Evolutionary conservation across 2,888 invertebrate genomes (phyloP).

Genomic region (Stenolophus ochropezus): DNA sequence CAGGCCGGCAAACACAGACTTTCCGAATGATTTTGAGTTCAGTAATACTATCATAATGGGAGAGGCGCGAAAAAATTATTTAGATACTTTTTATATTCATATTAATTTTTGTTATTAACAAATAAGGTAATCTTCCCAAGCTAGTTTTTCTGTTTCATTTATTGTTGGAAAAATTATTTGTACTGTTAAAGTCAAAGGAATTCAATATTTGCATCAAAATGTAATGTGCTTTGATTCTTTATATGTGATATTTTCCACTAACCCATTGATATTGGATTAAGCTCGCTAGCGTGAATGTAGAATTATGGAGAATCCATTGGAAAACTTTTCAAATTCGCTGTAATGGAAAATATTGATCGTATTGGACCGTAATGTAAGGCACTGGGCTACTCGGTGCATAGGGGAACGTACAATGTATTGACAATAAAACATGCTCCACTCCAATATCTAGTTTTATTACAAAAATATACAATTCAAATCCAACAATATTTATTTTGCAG

Average conservation of each 20-base stretch:
- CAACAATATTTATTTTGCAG: not conserved
- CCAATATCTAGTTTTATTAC: not conserved
- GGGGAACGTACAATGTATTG: conserved; percentile 18
- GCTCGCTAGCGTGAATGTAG: not conserved
- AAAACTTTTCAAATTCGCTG: conserved; percentile 10
- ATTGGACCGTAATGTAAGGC: conserved; percentile 41
- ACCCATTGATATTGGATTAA: not conserved
- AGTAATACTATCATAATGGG: too few species aligned
- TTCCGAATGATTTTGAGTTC: too few species aligned
- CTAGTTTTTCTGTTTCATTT: too few species aligned
- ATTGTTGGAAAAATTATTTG: too few species aligned
- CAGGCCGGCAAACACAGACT: too few species aligned
- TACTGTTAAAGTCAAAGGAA: too few species aligned
- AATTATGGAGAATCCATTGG: not conserved
- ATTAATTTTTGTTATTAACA: too few species aligned
- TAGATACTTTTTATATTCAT: too few species aligned
- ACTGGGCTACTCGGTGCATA: conserved; percentile 3
- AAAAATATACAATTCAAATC: not conserved
- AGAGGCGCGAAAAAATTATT: too few species aligned
- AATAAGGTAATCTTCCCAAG: too few species aligned
- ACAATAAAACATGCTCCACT: not conserved
- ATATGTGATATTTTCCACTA: not conserved
- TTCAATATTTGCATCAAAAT: too few species aligned
- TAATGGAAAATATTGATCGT: conserved; percentile 50
- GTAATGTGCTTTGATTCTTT: not conserved